A percentile compares a stretch with the other conserved stretches of the same genome.
Conservation (phyloP, 2,888 invertebrate species). For the Drosophila birchii region DNA sequence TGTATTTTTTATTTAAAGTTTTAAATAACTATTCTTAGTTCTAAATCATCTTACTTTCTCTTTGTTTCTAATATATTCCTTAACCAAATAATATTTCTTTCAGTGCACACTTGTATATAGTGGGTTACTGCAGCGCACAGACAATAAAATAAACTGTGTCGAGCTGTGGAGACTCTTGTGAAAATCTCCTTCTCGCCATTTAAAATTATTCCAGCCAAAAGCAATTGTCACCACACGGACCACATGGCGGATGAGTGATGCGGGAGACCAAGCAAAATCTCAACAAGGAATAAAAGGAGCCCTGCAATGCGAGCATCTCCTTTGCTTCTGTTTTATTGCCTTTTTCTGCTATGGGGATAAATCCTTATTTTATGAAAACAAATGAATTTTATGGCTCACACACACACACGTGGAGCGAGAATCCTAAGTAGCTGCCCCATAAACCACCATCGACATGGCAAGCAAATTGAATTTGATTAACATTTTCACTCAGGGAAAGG, state of each 20-base stretch:
- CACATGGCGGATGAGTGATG: constrained; percentile 66
- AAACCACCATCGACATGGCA: constrained; percentile 51
- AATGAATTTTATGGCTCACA: constrained; percentile 68
- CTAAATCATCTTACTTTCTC: not conserved
- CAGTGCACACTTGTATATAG: constrained; percentile 2
- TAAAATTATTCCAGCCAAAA: constrained; percentile 50
- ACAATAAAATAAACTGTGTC: constrained; percentile 58
- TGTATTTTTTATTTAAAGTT: no score
- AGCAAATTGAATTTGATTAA: constrained; percentile 75
- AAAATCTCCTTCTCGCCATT: constrained; percentile 45
- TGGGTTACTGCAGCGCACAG: constrained; percentile 23
- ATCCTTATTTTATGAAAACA: constrained; percentile 78
- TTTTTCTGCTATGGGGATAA: constrained; percentile 51
- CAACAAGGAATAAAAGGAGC: constrained; percentile 7
- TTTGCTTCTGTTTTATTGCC: constrained; percentile 58
- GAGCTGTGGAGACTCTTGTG: constrained; percentile 43
- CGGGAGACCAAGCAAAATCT: constrained; percentile 37
- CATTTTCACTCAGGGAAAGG: constrained; percentile 20
- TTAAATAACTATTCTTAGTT: not conserved
- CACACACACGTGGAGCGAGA: constrained; percentile 3
- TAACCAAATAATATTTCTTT: not conserved
- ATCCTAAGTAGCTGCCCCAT: constrained; percentile 42
- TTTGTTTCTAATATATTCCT: not conserved
- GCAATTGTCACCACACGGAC: constrained; percentile 59
- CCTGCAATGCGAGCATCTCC: constrained; percentile 3